These are phyloP conservation scores for Leptopterna dolabrata DNA, from an alignment of 2,888 invertebrate species.

Conservation along the genomic window DNA sequence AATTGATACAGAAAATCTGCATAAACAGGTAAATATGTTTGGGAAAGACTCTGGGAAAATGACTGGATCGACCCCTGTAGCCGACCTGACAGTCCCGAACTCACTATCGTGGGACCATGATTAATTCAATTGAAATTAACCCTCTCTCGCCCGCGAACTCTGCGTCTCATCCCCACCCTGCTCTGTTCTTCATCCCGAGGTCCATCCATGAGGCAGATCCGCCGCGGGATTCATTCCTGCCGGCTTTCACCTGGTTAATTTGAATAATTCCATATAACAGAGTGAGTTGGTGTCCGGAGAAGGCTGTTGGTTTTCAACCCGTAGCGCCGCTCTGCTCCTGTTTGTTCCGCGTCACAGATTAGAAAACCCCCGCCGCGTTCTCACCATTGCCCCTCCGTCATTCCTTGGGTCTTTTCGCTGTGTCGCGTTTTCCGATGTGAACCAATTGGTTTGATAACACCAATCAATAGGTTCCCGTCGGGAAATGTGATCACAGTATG, in stretches of 20 bases:
- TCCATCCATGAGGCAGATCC: constrained; percentile 42
- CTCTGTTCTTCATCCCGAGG: constrained; percentile 10
- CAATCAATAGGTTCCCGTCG: too few relatives aligned
- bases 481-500: too few relatives aligned
- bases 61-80: constrained; percentile 3
- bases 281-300: background rate
- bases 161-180: background rate
- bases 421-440: background rate
- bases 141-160: constrained; percentile 14
- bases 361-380: constrained; percentile 9
- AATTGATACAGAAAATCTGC: constrained; percentile 53
- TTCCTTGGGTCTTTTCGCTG: background rate
- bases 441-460: background rate
- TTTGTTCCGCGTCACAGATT: constrained; percentile 46
- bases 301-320: constrained; percentile 15
- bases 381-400: background rate
- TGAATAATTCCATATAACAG: constrained; percentile 52
- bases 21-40: constrained; percentile 54
- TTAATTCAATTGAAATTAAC: constrained; percentile 55
- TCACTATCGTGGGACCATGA: constrained; percentile 39
- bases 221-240: constrained; percentile 40
- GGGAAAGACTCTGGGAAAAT: constrained; percentile 33
- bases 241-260: constrained; percentile 54
- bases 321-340: background rate
- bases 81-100: background rate